A percentile compares a stretch with the other conserved stretches of the same genome.
Conservation (phyloP, 2,113 vertebrate species). For the Trachemys scripta region DNA sequence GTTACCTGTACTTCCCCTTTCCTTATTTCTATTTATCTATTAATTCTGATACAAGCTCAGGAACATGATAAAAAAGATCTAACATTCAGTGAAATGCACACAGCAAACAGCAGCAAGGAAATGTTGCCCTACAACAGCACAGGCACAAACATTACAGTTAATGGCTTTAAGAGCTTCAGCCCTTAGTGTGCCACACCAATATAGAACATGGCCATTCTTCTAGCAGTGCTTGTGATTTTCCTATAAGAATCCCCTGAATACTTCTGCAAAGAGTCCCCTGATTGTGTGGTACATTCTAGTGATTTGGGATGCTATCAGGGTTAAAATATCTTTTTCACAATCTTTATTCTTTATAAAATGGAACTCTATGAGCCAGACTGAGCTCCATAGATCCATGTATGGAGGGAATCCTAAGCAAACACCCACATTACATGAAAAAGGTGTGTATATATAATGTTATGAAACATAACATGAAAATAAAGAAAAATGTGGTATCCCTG, state of each 20-base stretch:
- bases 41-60: conserved; percentile 12
- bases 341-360: not conserved
- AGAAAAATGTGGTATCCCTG: not conserved
- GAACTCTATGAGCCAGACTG: not conserved
- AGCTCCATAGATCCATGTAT: not conserved
- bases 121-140: not conserved
- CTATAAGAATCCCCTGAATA: not conserved
- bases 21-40: not conserved
- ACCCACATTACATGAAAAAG: not conserved
- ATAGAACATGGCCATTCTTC: not conserved
- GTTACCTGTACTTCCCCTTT: not conserved
- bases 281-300: not conserved
- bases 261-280: not conserved
- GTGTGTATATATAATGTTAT: not conserved
- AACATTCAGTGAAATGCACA: not conserved
- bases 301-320: not conserved
- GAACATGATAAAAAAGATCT: not conserved
- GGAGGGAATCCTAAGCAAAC: not conserved
- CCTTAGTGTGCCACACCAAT: not conserved
- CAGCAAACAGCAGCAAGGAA: not conserved
- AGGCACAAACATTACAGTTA: not conserved
- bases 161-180: not conserved
- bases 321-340: not conserved
- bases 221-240: not conserved
- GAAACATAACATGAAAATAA: not conserved